A percentile compares a stretch with the other conserved stretches of the same genome.
phyloP scores from a whole-genome alignment of 2,888 invertebrate genomes.

The Nemotelus nigrinus region DNA sequence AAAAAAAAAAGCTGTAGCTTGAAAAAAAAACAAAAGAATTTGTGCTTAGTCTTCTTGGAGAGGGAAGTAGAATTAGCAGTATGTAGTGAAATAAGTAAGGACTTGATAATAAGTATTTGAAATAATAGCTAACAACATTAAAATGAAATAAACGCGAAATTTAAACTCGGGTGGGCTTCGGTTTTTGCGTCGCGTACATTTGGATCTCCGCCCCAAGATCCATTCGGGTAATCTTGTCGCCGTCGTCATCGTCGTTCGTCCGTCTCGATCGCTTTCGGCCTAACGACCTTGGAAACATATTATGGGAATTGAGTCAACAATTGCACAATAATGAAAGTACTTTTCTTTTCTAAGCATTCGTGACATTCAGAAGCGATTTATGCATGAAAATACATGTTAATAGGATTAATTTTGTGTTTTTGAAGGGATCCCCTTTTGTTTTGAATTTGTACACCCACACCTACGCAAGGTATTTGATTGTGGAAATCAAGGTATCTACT shows the following conservation, averaged over 20 bases:
- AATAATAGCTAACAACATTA: conserved; percentile 22
- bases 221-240: no score
- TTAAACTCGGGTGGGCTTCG: conserved; percentile 57
- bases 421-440: neutral
- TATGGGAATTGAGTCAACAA: neutral
- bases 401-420: no score
- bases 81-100: conserved; percentile 20
- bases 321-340: neutral
- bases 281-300: no score
- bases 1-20: no score
- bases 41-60: conserved; percentile 1
- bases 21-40: neutral
- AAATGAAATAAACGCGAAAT: conserved; percentile 28
- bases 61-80: neutral
- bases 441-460: neutral
- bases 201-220: no score
- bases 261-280: no score
- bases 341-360: neutral
- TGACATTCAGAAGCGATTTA: no score
- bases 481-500: neutral
- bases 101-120: conserved; percentile 26
- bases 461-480: neutral
- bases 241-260: no score
- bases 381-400: no score
- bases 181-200: conserved; percentile 38